Evolutionary conservation across 1,140 invertebrate species (phyloP), one percentile per base, ranked within the genome.

Genomic region (Neodiprion pinetum): DNA sequence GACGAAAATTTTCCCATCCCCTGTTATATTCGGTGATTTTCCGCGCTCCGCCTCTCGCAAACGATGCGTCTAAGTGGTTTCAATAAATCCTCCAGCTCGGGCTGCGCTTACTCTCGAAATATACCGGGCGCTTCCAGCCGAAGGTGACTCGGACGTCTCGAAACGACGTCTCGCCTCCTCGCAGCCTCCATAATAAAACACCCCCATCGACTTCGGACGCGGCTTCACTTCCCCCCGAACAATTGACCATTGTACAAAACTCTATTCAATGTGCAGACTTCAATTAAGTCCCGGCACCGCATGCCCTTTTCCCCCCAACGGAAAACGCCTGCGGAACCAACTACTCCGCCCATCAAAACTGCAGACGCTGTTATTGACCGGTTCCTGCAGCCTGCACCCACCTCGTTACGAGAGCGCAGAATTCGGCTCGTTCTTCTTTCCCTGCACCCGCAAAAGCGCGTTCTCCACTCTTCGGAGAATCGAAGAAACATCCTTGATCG

Each of bases 101-200:
- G 28, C 28, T 40, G 28, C 28, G 28, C 28, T 40, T 4, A 40
- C 28, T 40, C 28, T 40, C 28, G 28, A 40, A 40, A 40, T 40
- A 40, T 40, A 40, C 28, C 28, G 28, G 28, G 28, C 28, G 5
- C 28, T 40, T 5, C 28, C 28, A 40, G 28, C 2, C 28, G 28
- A 40, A 40, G 28, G 28, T 40, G 28, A 40, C 28, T 40, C 28
- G 28, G 28, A 40, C 28, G 28, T 40, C 28, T 40, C 28, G 28
- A 40, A 40, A 40, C 28, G 28, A 14, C 8, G 53, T 17, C 53
- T 61, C n/a, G 53, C 70, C 70, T 48, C 8, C 21, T 61, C 72
- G 48, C 50, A 76, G 80, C 81, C 83, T 79, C 80, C 80, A 85
- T 80, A 87, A 87, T 87, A 87, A 87, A 86, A 84, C 85, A 85